phyloP scores from a whole-genome alignment of 2,888 invertebrate species.

The Agonopterix heracliana region DNA sequence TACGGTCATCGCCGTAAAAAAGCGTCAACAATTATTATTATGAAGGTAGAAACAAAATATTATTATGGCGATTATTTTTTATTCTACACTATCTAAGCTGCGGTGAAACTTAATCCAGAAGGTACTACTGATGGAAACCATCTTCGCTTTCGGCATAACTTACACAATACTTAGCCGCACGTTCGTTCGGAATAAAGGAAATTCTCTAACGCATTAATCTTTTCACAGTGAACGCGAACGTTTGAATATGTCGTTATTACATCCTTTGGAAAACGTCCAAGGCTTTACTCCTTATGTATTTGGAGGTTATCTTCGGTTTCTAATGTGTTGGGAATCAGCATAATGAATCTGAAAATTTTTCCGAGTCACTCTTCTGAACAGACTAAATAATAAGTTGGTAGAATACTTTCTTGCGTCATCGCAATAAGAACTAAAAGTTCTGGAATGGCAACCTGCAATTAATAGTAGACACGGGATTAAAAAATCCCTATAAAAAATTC shows the following conservation, averaged over 20 bases:
- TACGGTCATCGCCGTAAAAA: too few species aligned
- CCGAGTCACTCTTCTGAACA: not conserved
- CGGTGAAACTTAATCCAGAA: too few species aligned
- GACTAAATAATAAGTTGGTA: not conserved
- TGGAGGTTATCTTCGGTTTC: not conserved
- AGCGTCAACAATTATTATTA: too few species aligned
- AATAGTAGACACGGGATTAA: too few species aligned
- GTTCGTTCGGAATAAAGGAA: conserved; percentile 10
- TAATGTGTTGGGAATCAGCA: not conserved
- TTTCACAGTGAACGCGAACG: conserved; percentile 19
- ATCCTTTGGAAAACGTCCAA: conserved; percentile 31
- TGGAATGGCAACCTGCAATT: not conserved
- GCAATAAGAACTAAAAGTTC: not conserved
- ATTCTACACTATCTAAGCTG: too few species aligned
- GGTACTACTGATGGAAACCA: too few species aligned
- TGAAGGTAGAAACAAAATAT: too few species aligned
- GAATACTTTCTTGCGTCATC: not conserved
- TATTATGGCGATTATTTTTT: too few species aligned
- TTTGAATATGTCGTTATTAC: conserved; percentile 37
- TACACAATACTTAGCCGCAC: conserved; percentile 1
- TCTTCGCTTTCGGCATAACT: too few species aligned
- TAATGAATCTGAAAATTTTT: not conserved
- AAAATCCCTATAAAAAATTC: too few species aligned
- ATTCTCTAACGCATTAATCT: conserved; percentile 28
- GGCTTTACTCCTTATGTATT: conserved; percentile 12